Percentiles rank a stretch among this genome's conserved stretches.
These are phyloP conservation scores for Thunnus thynnus DNA, from an alignment of 2,113 vertebrate species.

Conservation along the genomic window DNA sequence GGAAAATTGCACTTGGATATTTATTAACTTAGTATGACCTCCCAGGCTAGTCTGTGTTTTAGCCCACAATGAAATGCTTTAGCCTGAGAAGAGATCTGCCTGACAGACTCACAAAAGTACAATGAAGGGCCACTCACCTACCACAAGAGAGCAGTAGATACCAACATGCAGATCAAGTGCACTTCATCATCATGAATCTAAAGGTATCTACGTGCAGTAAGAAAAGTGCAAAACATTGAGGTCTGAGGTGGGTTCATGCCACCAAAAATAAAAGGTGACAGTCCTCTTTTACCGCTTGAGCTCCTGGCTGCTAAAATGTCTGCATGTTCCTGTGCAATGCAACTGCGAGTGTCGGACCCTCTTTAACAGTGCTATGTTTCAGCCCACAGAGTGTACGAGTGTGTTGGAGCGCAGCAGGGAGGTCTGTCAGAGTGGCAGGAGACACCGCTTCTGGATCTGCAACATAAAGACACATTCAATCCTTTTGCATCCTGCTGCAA, in stretches of 20 bases:
- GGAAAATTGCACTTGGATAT: neutral
- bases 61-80: neutral
- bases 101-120: neutral
- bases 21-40: neutral
- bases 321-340: neutral
- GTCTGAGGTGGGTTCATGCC: neutral
- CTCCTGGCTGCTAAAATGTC: neutral
- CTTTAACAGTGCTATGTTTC: slow-evolving; percentile 39
- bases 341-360: neutral
- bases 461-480: neutral
- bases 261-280: neutral
- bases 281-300: neutral
- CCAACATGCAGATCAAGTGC: neutral
- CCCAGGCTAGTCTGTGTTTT: neutral
- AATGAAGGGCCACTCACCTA: neutral
- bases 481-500: slow-evolving; percentile 64
- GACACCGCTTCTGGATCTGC: slow-evolving; percentile 4
- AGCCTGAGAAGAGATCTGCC: neutral
- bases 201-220: neutral
- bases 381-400: slow-evolving; percentile 73
- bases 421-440: slow-evolving; percentile 67
- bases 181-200: neutral
- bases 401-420: slow-evolving; percentile 19
- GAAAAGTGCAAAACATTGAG: slow-evolving; percentile 1
- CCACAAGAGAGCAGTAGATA: slow-evolving; percentile 66